Base-by-base conservation (phyloP, 2,888 invertebrate species). In the Steromphala cineraria region DNA sequence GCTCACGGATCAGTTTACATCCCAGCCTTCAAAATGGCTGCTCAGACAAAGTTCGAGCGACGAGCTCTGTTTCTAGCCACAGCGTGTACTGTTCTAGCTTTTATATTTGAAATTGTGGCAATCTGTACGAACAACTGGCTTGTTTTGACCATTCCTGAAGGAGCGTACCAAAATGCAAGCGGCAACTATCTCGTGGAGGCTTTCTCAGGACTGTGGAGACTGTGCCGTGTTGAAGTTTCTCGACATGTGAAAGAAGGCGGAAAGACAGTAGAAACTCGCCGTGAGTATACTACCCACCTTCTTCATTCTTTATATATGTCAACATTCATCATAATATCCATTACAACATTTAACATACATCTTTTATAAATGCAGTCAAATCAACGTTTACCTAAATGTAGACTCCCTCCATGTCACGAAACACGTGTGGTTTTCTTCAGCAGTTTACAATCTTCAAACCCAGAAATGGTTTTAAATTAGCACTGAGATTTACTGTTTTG, bases 191-290 rank as follows among this genome's bases (percentile, higher is more conserved):
- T 88, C 31, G 71, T 84, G 19, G 76, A 85, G 36, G 85, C 87
- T 17, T 85, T 86, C 53, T 88, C 87, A 19, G 90, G 90, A 15
- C 83, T 90, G 0, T 90, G 89, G 89, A 76, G 89, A 40, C 77
- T 87, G 4, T 90, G 90, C 28, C 74, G 77, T 1, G 83, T 80
- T 55, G 82, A 83, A 53, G 24, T 81, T 31, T 40, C 24, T 17
- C 53, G 75, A 55, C n/a, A 8, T 0, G 21, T 80, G 1, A 21
- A 13, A 21, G 76, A 80, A n/a, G 84, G 84, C 10, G 46, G 46
- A 13, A 46, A 76, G 3, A 7, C 77, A 19, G 21, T 46, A 0
- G 81, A 81, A 24, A 67, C 31, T 1, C 67, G 53, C 74, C 74
- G 83, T 83, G 55, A 83, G 83, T 82, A 46, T 0, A 3, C 13